Base-by-base conservation (phyloP, 2,888 invertebrate species). In the Orthosia cruda region DNA sequence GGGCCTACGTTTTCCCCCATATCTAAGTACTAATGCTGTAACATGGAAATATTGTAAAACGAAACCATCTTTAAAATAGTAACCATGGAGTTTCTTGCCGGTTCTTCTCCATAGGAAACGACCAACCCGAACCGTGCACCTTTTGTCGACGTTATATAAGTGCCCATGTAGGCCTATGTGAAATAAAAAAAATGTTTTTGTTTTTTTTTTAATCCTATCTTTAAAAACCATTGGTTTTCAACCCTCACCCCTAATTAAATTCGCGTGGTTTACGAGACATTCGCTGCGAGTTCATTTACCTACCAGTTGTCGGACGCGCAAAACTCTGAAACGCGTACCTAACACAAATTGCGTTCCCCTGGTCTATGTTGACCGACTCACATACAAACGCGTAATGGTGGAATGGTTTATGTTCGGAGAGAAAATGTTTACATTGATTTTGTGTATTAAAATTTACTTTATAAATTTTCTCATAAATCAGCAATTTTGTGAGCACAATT, bases 181-280 rank as follows among this genome's bases (percentile, higher is more conserved):
- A n/a, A n/a, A n/a, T n/a, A n/a, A n/a, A n/a, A n/a, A n/a, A n/a
- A n/a, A n/a, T n/a, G n/a, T n/a, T n/a, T n/a, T n/a, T n/a, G n/a
- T n/a, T n/a, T n/a, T n/a, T n/a, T n/a, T n/a, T n/a, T n/a, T n/a
- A n/a, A n/a, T n/a, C n/a, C n/a, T n/a, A n/a, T n/a, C n/a, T 32
- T 32, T 32, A 32, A 32, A 32, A 32, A 32, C 32, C 32, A 32
- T 32, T 32, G 32, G 7, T 32, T 32, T 32, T 7, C 32, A 32
- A 32, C 4, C 20, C 20, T 5, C 20, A 54, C 13, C 20, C 4
- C 13, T 54, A 54, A 54, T 54, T 54, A 20, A 54, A 54, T 13
- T 20, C 54, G 91, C 90, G 86, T 83, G 89, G 91, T 92, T 92
- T 92, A 92, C 88, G 92, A 91, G 89, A 91, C 89, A 89, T 90